phyloP scores from a whole-genome alignment of 2,113 vertebrate species.

The Thomomys bottae region DNA sequence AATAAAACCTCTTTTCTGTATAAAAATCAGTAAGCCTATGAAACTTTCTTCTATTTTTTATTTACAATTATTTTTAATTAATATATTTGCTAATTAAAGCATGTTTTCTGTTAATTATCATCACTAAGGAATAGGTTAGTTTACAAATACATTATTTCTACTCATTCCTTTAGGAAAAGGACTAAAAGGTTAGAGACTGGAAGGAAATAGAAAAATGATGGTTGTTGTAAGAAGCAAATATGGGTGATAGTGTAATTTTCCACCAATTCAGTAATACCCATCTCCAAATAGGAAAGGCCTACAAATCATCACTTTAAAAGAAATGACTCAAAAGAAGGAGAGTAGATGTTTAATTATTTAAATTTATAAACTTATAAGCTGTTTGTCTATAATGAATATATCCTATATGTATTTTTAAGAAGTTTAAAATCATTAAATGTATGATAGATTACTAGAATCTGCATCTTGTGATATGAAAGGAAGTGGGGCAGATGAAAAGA shows the following conservation, averaged over 20 bases:
- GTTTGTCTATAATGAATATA: neutral
- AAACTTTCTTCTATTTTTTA: neutral
- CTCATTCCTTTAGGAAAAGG: neutral
- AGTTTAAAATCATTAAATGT: no score
- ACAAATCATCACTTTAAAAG: neutral
- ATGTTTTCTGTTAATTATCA: neutral
- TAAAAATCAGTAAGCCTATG: neutral
- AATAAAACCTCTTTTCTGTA: neutral
- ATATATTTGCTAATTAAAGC: neutral
- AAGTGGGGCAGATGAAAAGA: no score
- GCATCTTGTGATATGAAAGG: no score
- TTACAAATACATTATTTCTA: neutral
- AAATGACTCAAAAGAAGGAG: neutral
- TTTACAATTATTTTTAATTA: neutral
- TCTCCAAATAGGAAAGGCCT: neutral
- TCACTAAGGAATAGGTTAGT: neutral
- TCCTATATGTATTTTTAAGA: no score
- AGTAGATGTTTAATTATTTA: neutral
- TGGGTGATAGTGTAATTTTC: fast-evolving
- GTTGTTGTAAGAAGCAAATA: neutral
- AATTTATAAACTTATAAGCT: neutral
- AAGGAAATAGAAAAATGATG: neutral
- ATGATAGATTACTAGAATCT: no score
- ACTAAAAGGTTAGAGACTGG: neutral
- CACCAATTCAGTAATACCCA: fast-evolving